Conservation (phyloP, 2,888 invertebrate genomes). For the Hypomecis atomaria region DNA sequence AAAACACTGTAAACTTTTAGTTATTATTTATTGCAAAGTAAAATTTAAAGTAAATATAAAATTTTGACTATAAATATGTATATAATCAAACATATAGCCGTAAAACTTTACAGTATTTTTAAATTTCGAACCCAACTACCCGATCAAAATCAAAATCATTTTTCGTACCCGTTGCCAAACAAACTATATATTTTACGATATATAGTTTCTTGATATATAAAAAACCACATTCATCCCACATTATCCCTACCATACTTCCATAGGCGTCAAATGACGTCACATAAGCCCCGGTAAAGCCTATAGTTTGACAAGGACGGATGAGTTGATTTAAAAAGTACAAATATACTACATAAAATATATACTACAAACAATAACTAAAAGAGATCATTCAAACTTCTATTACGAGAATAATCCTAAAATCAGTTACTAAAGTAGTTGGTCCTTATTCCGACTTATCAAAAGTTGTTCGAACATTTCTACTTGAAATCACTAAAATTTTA, state of each 20-base stretch:
- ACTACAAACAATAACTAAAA: no score
- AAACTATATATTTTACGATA: conserved; percentile 6
- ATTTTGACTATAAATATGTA: no score
- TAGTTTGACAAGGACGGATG: conserved; percentile 7
- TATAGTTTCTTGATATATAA: conserved; percentile 20
- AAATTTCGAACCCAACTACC: conserved; percentile 14
- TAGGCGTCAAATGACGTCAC: conserved; percentile 12
- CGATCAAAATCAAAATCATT: conserved; percentile 11
- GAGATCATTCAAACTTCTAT: no score
- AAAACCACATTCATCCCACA: conserved; percentile 35
- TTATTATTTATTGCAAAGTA: not conserved
- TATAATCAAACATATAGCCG: no score
- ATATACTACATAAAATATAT: no score
- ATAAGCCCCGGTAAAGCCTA: conserved; percentile 19
- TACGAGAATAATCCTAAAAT: no score
- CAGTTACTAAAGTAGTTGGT: no score
- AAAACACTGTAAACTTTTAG: conserved; percentile 37
- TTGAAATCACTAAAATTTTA: no score
- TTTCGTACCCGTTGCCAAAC: conserved; percentile 13
- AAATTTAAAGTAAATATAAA: not conserved
- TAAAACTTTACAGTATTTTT: conserved; percentile 36
- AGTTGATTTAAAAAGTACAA: conserved; percentile 12
- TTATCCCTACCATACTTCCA: conserved; percentile 14
- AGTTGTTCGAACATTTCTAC: no score
- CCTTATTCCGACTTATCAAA: no score